Base-by-base conservation (phyloP, 2,888 invertebrate genomes). In the Drosophila demipolita region DNA sequence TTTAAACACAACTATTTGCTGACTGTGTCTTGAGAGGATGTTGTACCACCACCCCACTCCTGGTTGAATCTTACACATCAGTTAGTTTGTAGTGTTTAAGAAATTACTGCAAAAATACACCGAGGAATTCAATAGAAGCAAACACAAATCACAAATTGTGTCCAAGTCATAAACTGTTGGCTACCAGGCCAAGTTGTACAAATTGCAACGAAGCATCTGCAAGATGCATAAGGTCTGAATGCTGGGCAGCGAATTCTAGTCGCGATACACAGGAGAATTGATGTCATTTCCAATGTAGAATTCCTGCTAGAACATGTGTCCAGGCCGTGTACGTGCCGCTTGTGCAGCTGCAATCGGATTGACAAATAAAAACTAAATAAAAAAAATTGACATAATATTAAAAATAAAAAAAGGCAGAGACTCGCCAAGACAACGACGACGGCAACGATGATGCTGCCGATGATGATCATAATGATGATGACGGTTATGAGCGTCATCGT, bases 261-360 rank as follows among this genome's bases (percentile, higher is more conserved):
- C 23, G 57, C 68, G 65, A 76, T 83, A 73, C 89, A 73, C 87
- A 38, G 73, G 90, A 88, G 91, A 91, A 80, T 91, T 86, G 88
- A 86, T 91, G 91, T 86, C 89, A 88, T 78, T 90, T 81, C 84
- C 82, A 80, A 86, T 91, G 91, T 85, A 75, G 84, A 84, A 90
- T 91, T 91, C 91, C 90, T 82, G 88, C 87, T 90, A 91, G 91
- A 91, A 91, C 91, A 91, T 91, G 91, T 91, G 91, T 91, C 90
- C 83, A 71, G 76, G 32, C 70, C 53, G 49, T 64, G 83, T 82
- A 88, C 90, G 87, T 90, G 91, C 77, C 68, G 66, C 67, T 50
- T 58, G 63, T 45, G 42, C 59, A 55, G 55, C 60, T 49, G 59
- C 82, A 42, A 48, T 36, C 70, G 26, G 53, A 48, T 40, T 57